Conservation (phyloP, 2,797 vertebrate genomes). For the Meda fulgida region DNA sequence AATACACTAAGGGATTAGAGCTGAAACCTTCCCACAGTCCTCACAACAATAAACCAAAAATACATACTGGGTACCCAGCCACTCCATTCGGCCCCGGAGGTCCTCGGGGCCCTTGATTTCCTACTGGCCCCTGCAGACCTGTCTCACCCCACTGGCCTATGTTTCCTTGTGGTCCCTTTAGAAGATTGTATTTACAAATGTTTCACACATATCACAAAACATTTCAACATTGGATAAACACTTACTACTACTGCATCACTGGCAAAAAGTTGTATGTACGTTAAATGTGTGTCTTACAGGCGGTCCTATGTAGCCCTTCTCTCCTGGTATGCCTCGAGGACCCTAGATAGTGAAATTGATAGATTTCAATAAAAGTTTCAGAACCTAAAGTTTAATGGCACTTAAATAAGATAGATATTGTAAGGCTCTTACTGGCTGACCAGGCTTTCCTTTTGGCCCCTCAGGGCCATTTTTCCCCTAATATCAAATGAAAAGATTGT, state of each 20-base stretch:
- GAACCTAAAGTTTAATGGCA: not conserved
- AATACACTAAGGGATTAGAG: conserved; percentile 2
- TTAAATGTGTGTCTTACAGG: conserved; percentile 67
- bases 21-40: not conserved
- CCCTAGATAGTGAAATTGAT: conserved; percentile 66
- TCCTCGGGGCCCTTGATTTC: conserved; percentile 70
- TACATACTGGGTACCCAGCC: conserved; percentile 74
- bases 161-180: conserved; percentile 77
- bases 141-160: conserved; percentile 76
- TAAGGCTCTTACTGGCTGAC: conserved; percentile 68
- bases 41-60: not conserved
- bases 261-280: not conserved
- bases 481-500: conserved; percentile 38
- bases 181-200: not conserved
- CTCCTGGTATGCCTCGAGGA: conserved; percentile 69
- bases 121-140: conserved; percentile 70
- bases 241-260: not conserved
- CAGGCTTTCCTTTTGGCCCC: conserved; percentile 71
- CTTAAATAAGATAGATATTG: not conserved
- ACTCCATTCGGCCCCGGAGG: conserved; percentile 69
- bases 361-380: not conserved
- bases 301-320: conserved; percentile 73
- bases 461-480: conserved; percentile 74
- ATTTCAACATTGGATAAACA: not conserved
- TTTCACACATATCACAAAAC: conserved; percentile 2